These are phyloP conservation scores for Upupa epops DNA, from an alignment of 2,113 vertebrate genomes.

Conservation along the genomic window DNA sequence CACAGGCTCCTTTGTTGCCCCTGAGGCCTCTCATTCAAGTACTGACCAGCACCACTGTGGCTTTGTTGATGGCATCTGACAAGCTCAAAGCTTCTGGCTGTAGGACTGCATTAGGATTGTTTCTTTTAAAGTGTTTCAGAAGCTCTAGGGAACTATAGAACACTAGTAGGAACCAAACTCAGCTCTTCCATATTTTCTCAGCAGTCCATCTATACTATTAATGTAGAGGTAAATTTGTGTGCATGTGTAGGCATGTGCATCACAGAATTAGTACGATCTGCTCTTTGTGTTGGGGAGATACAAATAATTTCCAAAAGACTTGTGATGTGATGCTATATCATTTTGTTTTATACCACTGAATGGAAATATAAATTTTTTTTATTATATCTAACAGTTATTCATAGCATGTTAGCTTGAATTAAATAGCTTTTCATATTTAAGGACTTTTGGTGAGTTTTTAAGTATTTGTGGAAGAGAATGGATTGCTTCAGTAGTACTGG, in stretches of 20 bases:
- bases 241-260: background rate
- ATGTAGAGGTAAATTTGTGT: background rate
- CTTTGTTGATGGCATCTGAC: conserved; percentile 21
- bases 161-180: background rate
- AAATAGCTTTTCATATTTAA: background rate
- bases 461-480: background rate
- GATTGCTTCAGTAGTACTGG: background rate
- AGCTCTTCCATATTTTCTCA: background rate
- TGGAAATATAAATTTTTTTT: background rate
- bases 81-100: conserved; percentile 15
- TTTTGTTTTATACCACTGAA: background rate
- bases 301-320: background rate
- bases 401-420: background rate
- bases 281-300: background rate
- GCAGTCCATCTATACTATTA: background rate
- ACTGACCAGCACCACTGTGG: background rate
- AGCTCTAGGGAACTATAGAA: background rate
- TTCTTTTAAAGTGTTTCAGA: background rate
- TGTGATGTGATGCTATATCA: background rate
- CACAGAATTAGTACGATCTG: background rate
- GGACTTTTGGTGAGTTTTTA: background rate
- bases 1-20: conserved; percentile 14
- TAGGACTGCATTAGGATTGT: background rate
- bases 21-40: conserved; percentile 3
- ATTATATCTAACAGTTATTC: background rate